Base-by-base conservation (phyloP, 2,888 invertebrate genomes). In the Leucophenga maculata region DNA sequence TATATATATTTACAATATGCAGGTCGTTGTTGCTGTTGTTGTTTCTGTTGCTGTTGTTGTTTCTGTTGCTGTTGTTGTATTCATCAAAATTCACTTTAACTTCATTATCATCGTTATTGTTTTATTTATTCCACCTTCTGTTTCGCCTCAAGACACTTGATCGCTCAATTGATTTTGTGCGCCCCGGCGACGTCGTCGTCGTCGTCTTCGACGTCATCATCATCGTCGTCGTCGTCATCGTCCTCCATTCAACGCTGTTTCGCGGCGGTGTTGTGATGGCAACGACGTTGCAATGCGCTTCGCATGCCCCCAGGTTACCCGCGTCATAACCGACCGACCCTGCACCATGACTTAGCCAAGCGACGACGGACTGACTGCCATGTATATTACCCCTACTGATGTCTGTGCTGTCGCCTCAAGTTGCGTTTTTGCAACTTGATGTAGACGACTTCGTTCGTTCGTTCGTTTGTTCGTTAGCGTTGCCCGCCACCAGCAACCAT, bases 71-170 rank as follows among this genome's bases (percentile, higher is more conserved):
- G 65, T 62, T 67, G 18, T 64, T 76, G 71, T 79, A 84, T 85
- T 86, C 85, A 85, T 85, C 85, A 85, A 85, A 86, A 86, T 86
- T 86, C 86, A 85, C 86, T 86, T 86, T 85, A 86, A 86, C 87
- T 86, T 86, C 86, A 86, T 86, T 86, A 86, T 86, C 86, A 82
- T 86, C 78, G 80, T 86, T 85, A 86, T 86, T 86, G 86, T 86
- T 85, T 86, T 85, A 86, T 86, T 86, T 86, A 86, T 86, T 86
- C 86, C 87, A 86, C 86, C 86, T 86, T 86, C 87, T 86, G 86
- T 86, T 86, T 86, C 85, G 86, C 86, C 86, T 83, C 82, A 84
- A 86, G 87, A 85, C 85, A 86, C 87, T 84, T 86, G 86, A 86
- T 86, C 86, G 86, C 86, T 86, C 86, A 86, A 86, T 86, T 86